Base-by-base conservation (phyloP, 2,113 vertebrate species). In the Galemys pyrenaicus region DNA sequence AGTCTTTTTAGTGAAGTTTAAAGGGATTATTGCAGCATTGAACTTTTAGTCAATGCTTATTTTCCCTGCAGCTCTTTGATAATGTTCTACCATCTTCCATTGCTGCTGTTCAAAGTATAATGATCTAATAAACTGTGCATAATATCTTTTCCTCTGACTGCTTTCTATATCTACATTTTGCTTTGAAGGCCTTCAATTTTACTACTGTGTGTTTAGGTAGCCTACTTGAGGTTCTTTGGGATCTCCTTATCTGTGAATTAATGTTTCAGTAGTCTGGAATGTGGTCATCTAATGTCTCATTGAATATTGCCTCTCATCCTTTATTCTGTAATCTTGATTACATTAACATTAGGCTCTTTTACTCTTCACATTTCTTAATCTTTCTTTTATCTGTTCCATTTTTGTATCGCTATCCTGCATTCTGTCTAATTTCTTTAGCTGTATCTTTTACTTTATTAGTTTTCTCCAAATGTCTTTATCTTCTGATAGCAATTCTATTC, bases 241-340 rank as follows among this genome's bases (percentile, higher is more conserved):
- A 39, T 91, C 78, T 49, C 60, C 73, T 91, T 67, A 65, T 87
- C 54, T 83, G 54, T 91, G 62, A 44, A 58, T 95, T 67, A 71
- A 19, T 88, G 37, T 93, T 71, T 58, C 26, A 67, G 65, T 73
- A 60, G 79, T 84, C 64, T 92, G 44, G 39, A 88, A 79, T 83
- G 73, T 73, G 39, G 8, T 65, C 13, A 39, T 39, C 41, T 83
- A 10, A 46, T 87, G 65, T 9, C 16, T 78, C 26, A 49, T 56
- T 83, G 28, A 94, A 67, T 85, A 41, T 58, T 87, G 9, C 22
- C 24, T 79, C 67, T 88, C 24, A 49, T 71, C 62, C 44, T 71
- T 83, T 58, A 28, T 83, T 83, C 67, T 83, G 82, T 35, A 83
- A 49, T 71, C 22, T 90, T n/a, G 19, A 65, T 67, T 82, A 86